These are phyloP conservation scores for Pantherophis guttatus DNA, from an alignment of 2,113 vertebrate species.

Conservation along the genomic window DNA sequence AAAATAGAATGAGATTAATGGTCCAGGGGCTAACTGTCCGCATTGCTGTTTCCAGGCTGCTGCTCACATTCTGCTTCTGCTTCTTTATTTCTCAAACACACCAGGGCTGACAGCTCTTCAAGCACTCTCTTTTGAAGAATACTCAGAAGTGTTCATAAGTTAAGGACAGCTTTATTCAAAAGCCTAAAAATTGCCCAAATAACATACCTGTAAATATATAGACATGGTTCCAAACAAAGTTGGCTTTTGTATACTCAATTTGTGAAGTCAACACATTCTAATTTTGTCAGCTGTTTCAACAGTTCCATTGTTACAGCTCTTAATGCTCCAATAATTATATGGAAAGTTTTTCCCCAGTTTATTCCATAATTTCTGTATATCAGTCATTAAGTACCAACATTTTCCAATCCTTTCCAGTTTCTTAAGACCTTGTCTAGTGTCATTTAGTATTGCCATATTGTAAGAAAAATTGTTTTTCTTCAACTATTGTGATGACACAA, in stretches of 20 bases:
- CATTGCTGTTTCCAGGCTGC: neutral
- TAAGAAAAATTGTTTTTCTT: neutral
- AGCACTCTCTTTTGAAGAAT: neutral
- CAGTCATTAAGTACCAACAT: neutral
- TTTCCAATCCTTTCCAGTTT: neutral
- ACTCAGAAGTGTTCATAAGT: neutral
- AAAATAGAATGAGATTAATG: neutral
- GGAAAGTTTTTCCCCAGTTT: neutral
- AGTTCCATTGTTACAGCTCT: neutral
- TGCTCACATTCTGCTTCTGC: neutral
- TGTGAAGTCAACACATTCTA: neutral
- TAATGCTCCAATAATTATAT: neutral
- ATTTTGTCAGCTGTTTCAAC: neutral
- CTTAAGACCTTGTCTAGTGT: neutral
- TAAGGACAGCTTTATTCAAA: neutral
- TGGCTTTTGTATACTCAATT: neutral
- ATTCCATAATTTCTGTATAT: neutral
- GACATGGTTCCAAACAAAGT: neutral
- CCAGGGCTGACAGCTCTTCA: neutral
- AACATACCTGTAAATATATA: neutral
- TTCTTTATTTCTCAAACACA: neutral
- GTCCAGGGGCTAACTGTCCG: neutral
- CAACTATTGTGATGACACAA: neutral
- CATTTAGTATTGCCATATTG: neutral
- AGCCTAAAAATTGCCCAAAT: neutral